Percentiles rank a stretch among this genome's conserved stretches.
Evolutionary conservation across 2,888 invertebrate genomes (phyloP).

Genomic region (Prosopocoilus inquinatus): DNA sequence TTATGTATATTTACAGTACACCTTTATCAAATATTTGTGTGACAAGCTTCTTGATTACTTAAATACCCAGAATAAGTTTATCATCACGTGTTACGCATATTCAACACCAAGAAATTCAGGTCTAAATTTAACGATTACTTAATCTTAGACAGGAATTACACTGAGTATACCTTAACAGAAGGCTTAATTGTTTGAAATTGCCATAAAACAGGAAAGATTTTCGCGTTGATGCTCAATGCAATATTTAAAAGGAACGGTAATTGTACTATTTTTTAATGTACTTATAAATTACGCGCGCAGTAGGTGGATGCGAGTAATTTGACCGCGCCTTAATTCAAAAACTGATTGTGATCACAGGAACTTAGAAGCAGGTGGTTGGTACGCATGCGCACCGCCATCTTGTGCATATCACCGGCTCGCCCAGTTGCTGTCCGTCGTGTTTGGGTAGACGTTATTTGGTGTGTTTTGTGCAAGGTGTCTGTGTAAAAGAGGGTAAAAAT

Average conservation of each 20-base stretch:
- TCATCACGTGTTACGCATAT: too few species aligned
- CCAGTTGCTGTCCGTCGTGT: conserved; percentile 42
- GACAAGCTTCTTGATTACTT: too few species aligned
- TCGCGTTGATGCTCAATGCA: neutral
- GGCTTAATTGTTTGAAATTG: neutral
- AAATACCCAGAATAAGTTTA: too few species aligned
- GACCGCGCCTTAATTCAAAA: conserved; percentile 22
- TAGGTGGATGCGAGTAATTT: neutral
- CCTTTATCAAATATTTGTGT: too few species aligned
- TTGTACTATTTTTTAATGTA: too few species aligned
- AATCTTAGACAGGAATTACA: too few species aligned
- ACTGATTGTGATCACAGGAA: conserved; percentile 26
- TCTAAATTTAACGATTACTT: too few species aligned
- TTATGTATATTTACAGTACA: too few species aligned
- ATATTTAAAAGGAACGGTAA: too few species aligned
- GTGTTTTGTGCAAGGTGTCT: conserved; percentile 27
- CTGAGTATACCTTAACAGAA: too few species aligned
- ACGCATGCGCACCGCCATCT: conserved; percentile 48
- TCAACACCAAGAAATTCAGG: too few species aligned
- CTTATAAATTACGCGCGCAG: too few species aligned
- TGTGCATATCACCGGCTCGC: conserved; percentile 46
- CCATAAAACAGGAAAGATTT: neutral
- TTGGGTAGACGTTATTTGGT: conserved; percentile 21
- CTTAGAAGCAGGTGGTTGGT: conserved; percentile 37
- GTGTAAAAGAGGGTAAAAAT: conserved; percentile 50